Evolutionary conservation across 2,888 invertebrate genomes (phyloP), one percentile per base, ranked within the genome.

Genomic region (Antheraea yamamai): DNA sequence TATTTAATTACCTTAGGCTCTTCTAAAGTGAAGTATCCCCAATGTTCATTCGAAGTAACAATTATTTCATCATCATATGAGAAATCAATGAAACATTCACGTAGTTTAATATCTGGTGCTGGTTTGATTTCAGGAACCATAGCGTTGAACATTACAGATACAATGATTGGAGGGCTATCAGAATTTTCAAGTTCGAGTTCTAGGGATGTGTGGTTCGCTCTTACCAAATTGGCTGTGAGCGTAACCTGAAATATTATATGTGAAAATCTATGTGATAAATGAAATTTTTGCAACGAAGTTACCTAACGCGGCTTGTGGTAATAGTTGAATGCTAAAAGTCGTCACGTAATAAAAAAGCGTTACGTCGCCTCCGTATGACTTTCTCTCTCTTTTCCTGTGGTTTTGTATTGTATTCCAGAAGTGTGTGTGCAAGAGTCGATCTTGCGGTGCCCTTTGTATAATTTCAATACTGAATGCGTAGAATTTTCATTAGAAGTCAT

Each of bases 61-160:
- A 81, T 82, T 61, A 96, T 88, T n/a, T 92, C 91, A 72, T 94
- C 84, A 23, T 88, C 86, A 78, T 96, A 96, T 0, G 93, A 87
- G 78, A 90, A 96, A 80, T 96, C 95, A 26, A 96, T 81, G 81
- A 96, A 96, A 81, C 96, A 96, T 74, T 95, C 96, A 78, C 95
- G 89, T 68, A 96, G 85, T 26, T 89, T 90, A 16, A 96, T 92
- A 71, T 95, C 95, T 0, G 89, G 81, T 0, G 96, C 96, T 0
- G 89, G 88, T 12, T 84, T 83, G 10, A 96, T 88, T 12, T 86
- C 79, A 0, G 96, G 96, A 4, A 95, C 92, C 79, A 88, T 87
- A 0, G 95, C 95, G 70, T 92, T 88, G 81, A 94, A 96, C 30
- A 83, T 89, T 8, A 96, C 88, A 0, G 96, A 95, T 26, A 96